These are phyloP conservation scores for Molanna angustata DNA, from an alignment of 2,888 invertebrate species.

Conservation along the genomic window DNA sequence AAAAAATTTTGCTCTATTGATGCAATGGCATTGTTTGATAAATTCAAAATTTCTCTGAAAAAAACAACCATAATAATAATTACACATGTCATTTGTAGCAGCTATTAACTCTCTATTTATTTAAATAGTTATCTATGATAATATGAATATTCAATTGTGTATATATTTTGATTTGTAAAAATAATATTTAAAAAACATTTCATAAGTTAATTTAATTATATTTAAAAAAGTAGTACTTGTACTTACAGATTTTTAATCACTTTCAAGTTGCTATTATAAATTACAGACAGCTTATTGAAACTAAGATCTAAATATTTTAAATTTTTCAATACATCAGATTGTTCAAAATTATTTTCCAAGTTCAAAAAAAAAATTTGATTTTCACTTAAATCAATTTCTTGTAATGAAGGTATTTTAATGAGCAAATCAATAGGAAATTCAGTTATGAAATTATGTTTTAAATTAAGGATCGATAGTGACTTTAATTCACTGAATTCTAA, in stretches of 20 bases:
- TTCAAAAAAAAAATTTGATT: slow-evolving; percentile 47
- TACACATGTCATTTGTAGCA: not conserved
- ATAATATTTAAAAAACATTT: too few relatives aligned
- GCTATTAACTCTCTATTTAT: too few relatives aligned
- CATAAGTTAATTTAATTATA: too few relatives aligned
- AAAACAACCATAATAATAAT: not conserved
- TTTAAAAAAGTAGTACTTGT: too few relatives aligned
- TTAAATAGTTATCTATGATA: too few relatives aligned
- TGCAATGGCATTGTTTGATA: slow-evolving; percentile 51
- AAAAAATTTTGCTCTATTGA: slow-evolving; percentile 48
- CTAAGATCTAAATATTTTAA: slow-evolving; percentile 50
- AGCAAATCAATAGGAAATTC: slow-evolving; percentile 46
- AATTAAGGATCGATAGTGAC: slow-evolving; percentile 44
- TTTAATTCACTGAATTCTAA: slow-evolving; percentile 43
- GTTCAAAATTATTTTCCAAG: slow-evolving; percentile 40
- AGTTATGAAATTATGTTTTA: slow-evolving; percentile 49
- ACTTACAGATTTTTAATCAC: slow-evolving; percentile 48
- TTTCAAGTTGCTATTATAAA: too few relatives aligned
- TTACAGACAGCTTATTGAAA: slow-evolving; percentile 43
- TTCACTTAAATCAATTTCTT: slow-evolving; percentile 51
- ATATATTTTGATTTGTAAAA: too few relatives aligned
- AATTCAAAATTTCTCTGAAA: slow-evolving; percentile 48
- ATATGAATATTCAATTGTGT: too few relatives aligned
- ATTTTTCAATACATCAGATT: slow-evolving; percentile 39
- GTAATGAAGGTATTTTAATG: slow-evolving; percentile 43